Base-by-base conservation (phyloP, 2,888 invertebrate species). In the Xylota sylvarum region DNA sequence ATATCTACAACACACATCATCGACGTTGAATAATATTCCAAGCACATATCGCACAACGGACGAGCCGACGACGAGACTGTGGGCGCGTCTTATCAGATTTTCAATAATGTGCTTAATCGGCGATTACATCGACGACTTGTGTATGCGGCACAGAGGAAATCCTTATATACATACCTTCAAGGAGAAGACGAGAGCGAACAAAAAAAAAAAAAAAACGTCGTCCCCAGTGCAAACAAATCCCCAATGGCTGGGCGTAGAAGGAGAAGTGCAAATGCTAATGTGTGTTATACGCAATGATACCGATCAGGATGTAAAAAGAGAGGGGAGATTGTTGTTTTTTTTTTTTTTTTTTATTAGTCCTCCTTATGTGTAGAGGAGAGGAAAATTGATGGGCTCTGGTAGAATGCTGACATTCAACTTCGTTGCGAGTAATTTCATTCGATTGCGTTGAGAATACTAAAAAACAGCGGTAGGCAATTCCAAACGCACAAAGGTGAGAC, bases 391-490 rank as follows among this genome's bases (percentile, higher is more conserved):
- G 73, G 62, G 48, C 82, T 60, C 27, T 72, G 58, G 64, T 67
- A 77, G 62, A 82, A 78, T 82, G 86, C 86, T 86, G 86, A 86
- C 82, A 82, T 86, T 86, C 86, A 82, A 86, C 56, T 86, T 86
- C 77, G 86, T 81, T 82, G 77, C 86, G 86, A 80, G 82, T 86
- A 86, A 86, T 86, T 86, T 86, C 82, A 81, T 86, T 86, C 82
- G 86, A 86, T 82, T 86, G 86, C 86, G 81, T 62, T 73, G 62
- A 72, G 86, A 77, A 86, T 86, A 86, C 77, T 86, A 82, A 86
- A 86, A 86, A 86, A 86, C 86, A 82, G 81, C 80, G 76, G 14
- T 40, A 80, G 74, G 74, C 79, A 80, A 69, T 85, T 84, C 56
- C 58, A 37, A 37, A 78, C 58, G 56, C 56, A 67, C 55, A 70